These are phyloP conservation scores for Sander lucioperca DNA, from an alignment of 2,113 vertebrate genomes.

Conservation along the genomic window DNA sequence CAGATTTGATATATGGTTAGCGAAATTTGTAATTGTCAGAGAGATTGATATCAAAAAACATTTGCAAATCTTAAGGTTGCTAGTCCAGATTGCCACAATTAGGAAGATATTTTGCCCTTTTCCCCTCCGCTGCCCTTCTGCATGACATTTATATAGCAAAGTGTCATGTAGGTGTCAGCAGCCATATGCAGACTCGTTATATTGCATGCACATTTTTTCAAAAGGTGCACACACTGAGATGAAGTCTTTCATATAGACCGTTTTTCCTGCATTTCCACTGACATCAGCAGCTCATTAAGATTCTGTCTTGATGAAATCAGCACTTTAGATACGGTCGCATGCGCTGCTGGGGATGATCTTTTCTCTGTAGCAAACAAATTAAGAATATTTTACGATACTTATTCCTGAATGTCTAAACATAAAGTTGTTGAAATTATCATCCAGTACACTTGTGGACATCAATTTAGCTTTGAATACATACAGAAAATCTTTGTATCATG, in stretches of 20 bases:
- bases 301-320: constrained; percentile 31
- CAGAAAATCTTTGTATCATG: not conserved
- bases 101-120: constrained; percentile 31
- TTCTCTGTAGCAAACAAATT: not conserved
- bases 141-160: constrained; percentile 37
- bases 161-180: constrained; percentile 11
- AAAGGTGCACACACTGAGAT: constrained; percentile 42
- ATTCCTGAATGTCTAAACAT: not conserved
- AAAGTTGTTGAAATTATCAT: not conserved
- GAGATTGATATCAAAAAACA: not conserved
- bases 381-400: not conserved
- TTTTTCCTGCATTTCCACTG: not conserved
- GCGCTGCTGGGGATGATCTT: not conserved
- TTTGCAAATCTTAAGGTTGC: not conserved
- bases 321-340: too few species aligned
- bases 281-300: constrained; percentile 41
- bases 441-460: not conserved
- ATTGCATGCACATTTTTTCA: constrained; percentile 4
- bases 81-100: constrained; percentile 21
- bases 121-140: constrained; percentile 22
- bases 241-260: not conserved
- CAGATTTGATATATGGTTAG: not conserved
- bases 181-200: constrained; percentile 36
- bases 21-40: not conserved
- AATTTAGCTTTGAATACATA: not conserved